A percentile compares a stretch with the other conserved stretches of the same genome.
phyloP scores from a whole-genome alignment of 2,888 invertebrate species.

The Drosophila trichaetosa region DNA sequence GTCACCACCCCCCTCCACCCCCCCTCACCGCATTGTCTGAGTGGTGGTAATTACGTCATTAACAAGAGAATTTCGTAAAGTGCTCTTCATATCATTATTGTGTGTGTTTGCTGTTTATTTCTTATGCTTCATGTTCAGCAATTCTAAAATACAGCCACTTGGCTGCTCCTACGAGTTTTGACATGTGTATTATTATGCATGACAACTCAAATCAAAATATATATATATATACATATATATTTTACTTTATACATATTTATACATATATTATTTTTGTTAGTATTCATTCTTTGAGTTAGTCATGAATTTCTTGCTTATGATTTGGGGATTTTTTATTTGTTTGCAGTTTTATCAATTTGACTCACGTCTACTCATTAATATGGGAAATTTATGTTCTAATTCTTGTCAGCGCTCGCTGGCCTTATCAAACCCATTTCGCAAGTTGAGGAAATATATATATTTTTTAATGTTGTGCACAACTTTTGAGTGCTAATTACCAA shows the following conservation, averaged over 20 bases:
- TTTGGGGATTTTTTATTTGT: background rate
- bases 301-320: background rate
- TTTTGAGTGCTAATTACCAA: background rate
- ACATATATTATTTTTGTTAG: background rate
- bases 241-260: background rate
- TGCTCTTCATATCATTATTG: constrained; percentile 64
- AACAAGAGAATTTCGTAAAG: constrained; percentile 70
- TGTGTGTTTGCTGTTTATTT: constrained; percentile 28
- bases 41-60: constrained; percentile 72
- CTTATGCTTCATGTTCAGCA: background rate
- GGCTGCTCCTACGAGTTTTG: background rate
- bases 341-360: background rate
- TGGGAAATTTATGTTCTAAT: too few relatives aligned
- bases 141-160: background rate
- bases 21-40: background rate
- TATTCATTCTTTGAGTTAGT: constrained; percentile 3
- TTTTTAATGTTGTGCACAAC: background rate
- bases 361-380: background rate
- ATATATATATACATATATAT: background rate
- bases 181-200: background rate
- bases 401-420: background rate
- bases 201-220: background rate
- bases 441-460: background rate
- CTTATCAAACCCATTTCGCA: background rate
- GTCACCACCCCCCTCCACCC: constrained; percentile 2